Percentiles rank a stretch among this genome's conserved stretches.
Evolutionary conservation across 2,888 invertebrate genomes (phyloP).

Genomic region (Bugula neritina): DNA sequence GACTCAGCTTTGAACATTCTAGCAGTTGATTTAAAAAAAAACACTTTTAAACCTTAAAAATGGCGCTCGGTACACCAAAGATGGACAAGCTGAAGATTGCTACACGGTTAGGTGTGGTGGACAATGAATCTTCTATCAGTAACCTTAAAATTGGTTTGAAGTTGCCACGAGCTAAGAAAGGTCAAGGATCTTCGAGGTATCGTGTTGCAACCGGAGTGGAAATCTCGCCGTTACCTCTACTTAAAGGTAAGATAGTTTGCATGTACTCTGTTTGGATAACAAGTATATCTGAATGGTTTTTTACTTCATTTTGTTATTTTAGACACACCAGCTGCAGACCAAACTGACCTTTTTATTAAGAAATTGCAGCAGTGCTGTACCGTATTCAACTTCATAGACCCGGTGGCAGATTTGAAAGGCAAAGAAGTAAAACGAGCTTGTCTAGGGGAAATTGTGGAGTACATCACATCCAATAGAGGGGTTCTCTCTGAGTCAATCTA

Average conservation of each 20-base stretch:
- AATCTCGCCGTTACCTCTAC: neutral
- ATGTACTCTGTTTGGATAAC: neutral
- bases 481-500: constrained; percentile 94
- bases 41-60: too few relatives aligned
- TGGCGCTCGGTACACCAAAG: constrained; percentile 21
- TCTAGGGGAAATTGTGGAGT: constrained; percentile 94
- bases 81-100: constrained; percentile 26
- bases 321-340: constrained; percentile 69
- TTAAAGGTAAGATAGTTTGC: neutral
- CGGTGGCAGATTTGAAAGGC: constrained; percentile 94
- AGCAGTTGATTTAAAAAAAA: too few relatives aligned
- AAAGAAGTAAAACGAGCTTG: constrained; percentile 97
- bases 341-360: constrained; percentile 91
- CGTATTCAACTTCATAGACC: constrained; percentile 95
- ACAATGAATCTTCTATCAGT: constrained; percentile 67
- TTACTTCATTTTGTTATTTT: constrained; percentile 27
- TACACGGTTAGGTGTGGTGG: constrained; percentile 60
- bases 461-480: constrained; percentile 80
- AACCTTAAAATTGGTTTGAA: constrained; percentile 55
- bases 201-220: constrained; percentile 54
- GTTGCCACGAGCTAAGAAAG: constrained; percentile 80
- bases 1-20: too few relatives aligned
- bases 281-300: neutral
- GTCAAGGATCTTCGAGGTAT: constrained; percentile 97
- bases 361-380: constrained; percentile 97